Evolutionary conservation across 1,140 invertebrate species (phyloP).

Genomic region (Trichogramma pretiosum): DNA sequence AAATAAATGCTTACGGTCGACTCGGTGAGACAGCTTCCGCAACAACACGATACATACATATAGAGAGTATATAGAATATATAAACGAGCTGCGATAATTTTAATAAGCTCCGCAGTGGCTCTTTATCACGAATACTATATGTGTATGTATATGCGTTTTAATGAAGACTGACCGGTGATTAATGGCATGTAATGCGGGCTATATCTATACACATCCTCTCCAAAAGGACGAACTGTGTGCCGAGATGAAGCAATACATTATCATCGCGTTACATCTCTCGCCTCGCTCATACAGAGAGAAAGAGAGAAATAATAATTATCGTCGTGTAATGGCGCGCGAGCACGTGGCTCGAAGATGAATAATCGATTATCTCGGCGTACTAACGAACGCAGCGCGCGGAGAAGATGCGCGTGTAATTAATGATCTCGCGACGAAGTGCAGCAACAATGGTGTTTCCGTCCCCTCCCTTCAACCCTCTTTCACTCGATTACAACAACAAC

Average conservation of each 20-base stretch:
- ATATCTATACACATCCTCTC: not conserved
- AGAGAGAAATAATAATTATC: no score
- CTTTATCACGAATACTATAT: no score
- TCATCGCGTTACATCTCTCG: not conserved
- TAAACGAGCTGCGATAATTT: conserved; percentile 9
- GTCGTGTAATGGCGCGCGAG: no score
- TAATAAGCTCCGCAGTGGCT: conserved; percentile 1
- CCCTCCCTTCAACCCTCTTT: no score
- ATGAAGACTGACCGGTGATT: conserved; percentile 5
- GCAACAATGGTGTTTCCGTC: no score
- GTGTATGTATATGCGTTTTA: conserved; percentile 3
- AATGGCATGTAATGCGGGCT: not conserved
- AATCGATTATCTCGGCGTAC: no score
- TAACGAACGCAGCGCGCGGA: no score
- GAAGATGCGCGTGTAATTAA: no score
- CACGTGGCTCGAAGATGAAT: no score
- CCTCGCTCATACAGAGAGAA: not conserved
- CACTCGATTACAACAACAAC: no score
- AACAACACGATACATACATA: not conserved
- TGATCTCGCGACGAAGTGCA: no score
- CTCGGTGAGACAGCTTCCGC: not conserved
- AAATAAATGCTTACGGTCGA: not conserved
- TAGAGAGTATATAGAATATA: not conserved
- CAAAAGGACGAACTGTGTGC: not conserved
- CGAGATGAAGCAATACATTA: no score